Conservation (phyloP, 2,888 invertebrate species). For the Caenorhabditis wallacei region DNA sequence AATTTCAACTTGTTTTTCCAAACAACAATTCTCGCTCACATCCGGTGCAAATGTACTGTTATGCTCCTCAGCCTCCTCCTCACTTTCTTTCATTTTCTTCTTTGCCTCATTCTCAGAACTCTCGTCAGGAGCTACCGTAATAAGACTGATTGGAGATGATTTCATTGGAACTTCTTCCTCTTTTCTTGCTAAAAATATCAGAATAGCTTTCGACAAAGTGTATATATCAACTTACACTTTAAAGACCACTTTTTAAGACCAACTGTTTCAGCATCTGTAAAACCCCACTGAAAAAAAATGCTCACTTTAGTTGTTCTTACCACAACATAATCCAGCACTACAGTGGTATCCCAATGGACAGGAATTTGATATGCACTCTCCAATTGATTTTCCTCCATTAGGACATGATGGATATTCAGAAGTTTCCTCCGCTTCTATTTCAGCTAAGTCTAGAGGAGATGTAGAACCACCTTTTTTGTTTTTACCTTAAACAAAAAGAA, state of each 20-base stretch:
- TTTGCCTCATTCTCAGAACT: constrained; percentile 41
- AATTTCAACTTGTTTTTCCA: constrained; percentile 60
- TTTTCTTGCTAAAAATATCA: constrained; percentile 44
- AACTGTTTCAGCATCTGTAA: constrained; percentile 20
- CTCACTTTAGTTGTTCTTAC: constrained; percentile 54
- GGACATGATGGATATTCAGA: constrained; percentile 54
- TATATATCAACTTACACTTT: constrained; percentile 44
- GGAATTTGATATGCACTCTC: constrained; percentile 73
- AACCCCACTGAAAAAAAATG: not conserved
- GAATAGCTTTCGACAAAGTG: not conserved
- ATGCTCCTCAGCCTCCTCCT: constrained; percentile 36
- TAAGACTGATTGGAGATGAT: constrained; percentile 61
- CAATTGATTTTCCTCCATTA: constrained; percentile 66
- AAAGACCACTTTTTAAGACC: constrained; percentile 44
- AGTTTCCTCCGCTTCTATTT: constrained; percentile 54
- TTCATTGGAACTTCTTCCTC: constrained; percentile 61
- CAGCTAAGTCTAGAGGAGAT: constrained; percentile 35
- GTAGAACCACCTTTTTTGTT: constrained; percentile 41
- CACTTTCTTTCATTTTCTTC: constrained; percentile 39
- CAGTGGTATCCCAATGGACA: constrained; percentile 76
- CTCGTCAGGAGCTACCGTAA: constrained; percentile 62
- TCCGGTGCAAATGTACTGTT: constrained; percentile 59
- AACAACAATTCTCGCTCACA: constrained; percentile 57
- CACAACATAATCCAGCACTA: constrained; percentile 75
- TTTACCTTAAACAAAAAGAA: constrained; percentile 39